Evolutionary conservation across 2,888 invertebrate genomes (phyloP), one percentile per base, ranked within the genome.

Genomic region (Colletes collaris): DNA sequence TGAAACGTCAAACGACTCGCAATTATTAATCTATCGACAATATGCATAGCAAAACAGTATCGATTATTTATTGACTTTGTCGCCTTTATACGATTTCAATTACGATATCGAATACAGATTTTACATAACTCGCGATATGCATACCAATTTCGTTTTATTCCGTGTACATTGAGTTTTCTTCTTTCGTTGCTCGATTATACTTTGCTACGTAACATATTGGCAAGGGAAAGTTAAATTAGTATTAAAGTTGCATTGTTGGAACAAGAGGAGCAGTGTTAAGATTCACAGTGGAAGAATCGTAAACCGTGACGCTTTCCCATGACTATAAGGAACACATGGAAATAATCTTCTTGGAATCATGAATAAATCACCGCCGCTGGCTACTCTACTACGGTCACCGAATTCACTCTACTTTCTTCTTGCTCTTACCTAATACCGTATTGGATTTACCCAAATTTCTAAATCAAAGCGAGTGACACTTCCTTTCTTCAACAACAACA

Each of bases 331-430:
- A 10, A 46, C 44, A 44, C 44, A 46, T 19, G 46, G 19, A 60
- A 44, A 46, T 46, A 44, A 46, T 60, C 44, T 19, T 19, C 60
- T 60, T 19, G 44, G 13, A 44, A 16, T 46, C 60, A 16, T 60
- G 44, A 60, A 60, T 60, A 60, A 60, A 46, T 60, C 46, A 46
- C 44, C 19, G 44, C 44, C 44, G 60, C 44, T 19, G 16, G 19
- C 60, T 19, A 19, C 11, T 27, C 46, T 44, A 46, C 60, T 11
- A 13, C 46, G 60, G 44, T 19, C 60, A 46, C 19, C 44, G 19
- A 46, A 46, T 13, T 44, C 13, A 46, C 44, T 60, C 60, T 60
- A 27, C 13, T 27, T 27, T 27, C 49, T 62, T 62, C 49, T 49
- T 27, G 49, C 49, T 49, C 49, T 7, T 49, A 5, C 11, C 56